Evolutionary conservation across 2,888 invertebrate genomes (phyloP).

Genomic region (Pachliopta kotzebuea): DNA sequence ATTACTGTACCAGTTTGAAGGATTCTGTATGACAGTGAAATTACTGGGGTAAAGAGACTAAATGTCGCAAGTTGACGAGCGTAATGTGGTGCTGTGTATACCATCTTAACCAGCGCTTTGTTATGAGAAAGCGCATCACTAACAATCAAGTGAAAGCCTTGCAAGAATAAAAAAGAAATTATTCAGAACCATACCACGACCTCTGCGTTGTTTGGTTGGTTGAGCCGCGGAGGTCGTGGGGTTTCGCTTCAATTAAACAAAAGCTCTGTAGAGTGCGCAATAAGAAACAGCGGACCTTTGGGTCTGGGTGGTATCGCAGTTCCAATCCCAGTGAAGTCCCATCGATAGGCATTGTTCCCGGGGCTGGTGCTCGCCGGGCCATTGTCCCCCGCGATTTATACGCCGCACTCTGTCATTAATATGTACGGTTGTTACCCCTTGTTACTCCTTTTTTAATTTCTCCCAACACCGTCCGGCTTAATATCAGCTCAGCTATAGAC

Average conservation of each 20-base stretch:
- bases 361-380: conserved; percentile 62
- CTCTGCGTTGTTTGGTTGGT: too few species aligned
- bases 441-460: conserved; percentile 55
- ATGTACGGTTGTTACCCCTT: conserved; percentile 69
- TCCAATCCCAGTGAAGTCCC: conserved; percentile 71
- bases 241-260: conserved; percentile 21
- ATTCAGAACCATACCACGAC: too few species aligned
- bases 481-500: neutral
- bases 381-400: conserved; percentile 75
- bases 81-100: too few species aligned
- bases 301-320: conserved; percentile 64
- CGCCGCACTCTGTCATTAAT: conserved; percentile 71
- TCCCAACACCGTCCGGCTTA: conserved; percentile 28
- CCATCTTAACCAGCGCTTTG: too few species aligned
- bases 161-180: too few species aligned
- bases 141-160: too few species aligned
- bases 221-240: too few species aligned
- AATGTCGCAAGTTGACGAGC: too few species aligned
- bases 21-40: too few species aligned
- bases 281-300: conserved; percentile 63
- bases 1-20: too few species aligned
- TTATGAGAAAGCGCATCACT: too few species aligned
- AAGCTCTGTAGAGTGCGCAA: conserved; percentile 37
- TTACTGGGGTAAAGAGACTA: too few species aligned
- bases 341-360: conserved; percentile 58